These are phyloP conservation scores for Ormyrus nitidulus DNA, from an alignment of 2,888 invertebrate genomes.

Conservation along the genomic window DNA sequence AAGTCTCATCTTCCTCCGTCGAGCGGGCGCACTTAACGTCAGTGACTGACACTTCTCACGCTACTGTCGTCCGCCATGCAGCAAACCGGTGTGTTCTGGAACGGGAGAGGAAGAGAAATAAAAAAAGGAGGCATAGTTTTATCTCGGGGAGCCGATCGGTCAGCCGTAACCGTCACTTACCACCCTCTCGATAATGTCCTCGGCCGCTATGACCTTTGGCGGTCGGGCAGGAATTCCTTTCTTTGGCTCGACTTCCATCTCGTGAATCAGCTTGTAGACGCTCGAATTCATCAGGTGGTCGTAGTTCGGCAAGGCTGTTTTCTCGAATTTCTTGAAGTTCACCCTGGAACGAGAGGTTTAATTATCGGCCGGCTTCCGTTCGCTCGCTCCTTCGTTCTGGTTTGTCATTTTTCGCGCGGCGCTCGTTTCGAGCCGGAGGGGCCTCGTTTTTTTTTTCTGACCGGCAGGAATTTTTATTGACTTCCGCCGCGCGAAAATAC, in stretches of 20 bases:
- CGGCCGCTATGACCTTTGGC: conserved; percentile 81
- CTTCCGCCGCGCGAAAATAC: neutral
- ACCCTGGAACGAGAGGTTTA: conserved; percentile 78
- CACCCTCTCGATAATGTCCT: conserved; percentile 77
- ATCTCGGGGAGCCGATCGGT: too few relatives aligned
- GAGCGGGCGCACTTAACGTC: neutral
- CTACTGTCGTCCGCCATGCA: conserved; percentile 68
- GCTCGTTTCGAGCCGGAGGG: too few relatives aligned
- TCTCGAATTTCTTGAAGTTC: conserved; percentile 93
- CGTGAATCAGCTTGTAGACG: conserved; percentile 88
- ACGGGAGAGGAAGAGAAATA: conserved; percentile 45
- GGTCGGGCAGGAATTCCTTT: conserved; percentile 82
- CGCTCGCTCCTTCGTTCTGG: neutral
- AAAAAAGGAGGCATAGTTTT: neutral
- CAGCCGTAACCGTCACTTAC: conserved; percentile 60
- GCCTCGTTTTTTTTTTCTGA: too few relatives aligned
- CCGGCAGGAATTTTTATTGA: conserved; percentile 29
- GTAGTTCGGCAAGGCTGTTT: conserved; percentile 83
- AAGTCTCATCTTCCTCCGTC: neutral
- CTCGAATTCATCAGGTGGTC: conserved; percentile 87
- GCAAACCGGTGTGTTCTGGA: conserved; percentile 71
- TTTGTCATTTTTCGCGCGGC: conserved; percentile 15
- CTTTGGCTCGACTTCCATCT: conserved; percentile 82
- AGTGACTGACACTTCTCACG: conserved; percentile 60
- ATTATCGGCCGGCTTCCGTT: too few relatives aligned